Conservation (phyloP, 2,113 vertebrate species). For the Callithrix jacchus region DNA sequence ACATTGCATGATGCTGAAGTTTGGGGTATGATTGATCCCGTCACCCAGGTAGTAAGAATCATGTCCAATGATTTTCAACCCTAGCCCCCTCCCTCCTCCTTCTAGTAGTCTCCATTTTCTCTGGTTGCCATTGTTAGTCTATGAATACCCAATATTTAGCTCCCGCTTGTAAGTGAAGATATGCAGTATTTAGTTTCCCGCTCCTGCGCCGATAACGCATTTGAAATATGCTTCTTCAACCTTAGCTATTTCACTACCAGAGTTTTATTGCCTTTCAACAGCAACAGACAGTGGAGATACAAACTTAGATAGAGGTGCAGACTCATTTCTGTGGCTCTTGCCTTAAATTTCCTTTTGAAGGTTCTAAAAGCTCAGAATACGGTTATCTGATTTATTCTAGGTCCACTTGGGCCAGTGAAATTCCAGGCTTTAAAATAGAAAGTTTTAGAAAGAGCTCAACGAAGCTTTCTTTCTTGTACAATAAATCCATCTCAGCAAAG, state of each 20-base stretch:
- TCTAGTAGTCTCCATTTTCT: too few species aligned
- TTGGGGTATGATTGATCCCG: too few species aligned
- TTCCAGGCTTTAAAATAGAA: not conserved
- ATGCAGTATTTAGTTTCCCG: too few species aligned
- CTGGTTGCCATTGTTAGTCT: too few species aligned
- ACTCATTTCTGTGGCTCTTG: not conserved
- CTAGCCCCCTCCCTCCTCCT: too few species aligned
- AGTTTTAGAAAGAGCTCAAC: not conserved
- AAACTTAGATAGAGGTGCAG: not conserved
- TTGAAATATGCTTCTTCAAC: not conserved
- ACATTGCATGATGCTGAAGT: too few species aligned
- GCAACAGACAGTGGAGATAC: not conserved
- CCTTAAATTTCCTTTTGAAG: not conserved
- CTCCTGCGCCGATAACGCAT: too few species aligned
- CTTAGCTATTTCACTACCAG: not conserved
- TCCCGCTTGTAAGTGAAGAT: too few species aligned
- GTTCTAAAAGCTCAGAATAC: not conserved
- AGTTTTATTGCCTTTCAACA: not conserved
- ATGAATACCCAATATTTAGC: too few species aligned
- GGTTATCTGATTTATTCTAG: not conserved
- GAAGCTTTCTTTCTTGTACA: not conserved
- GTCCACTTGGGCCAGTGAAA: not conserved
- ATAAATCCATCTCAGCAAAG: not conserved
- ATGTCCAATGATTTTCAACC: too few species aligned
- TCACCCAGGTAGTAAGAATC: too few species aligned